phyloP scores from a whole-genome alignment of 2,113 vertebrate genomes.

The Semnornis frantzii region DNA sequence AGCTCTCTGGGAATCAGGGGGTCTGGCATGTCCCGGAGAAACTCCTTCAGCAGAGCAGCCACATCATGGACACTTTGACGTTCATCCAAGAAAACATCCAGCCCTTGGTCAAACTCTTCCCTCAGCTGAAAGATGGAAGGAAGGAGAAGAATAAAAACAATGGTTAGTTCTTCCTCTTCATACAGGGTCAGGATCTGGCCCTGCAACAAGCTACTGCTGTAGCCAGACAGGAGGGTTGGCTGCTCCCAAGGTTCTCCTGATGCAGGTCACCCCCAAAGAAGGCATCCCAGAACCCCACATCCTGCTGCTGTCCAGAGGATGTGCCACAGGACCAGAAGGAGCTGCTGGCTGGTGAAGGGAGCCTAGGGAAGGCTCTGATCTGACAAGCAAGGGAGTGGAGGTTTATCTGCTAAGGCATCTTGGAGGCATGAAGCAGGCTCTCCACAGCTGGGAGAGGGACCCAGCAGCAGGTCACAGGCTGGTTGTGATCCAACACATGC shows the following conservation, averaged over 20 bases:
- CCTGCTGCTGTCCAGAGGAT: background rate
- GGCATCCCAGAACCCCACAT: background rate
- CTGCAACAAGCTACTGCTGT: background rate
- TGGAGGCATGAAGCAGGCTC: background rate
- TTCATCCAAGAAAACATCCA: slow-evolving; percentile 83
- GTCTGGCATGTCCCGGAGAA: slow-evolving; percentile 88
- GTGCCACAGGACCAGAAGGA: background rate
- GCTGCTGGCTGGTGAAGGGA: background rate
- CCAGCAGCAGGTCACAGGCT: background rate
- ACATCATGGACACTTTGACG: slow-evolving; percentile 90
- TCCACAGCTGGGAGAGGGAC: background rate
- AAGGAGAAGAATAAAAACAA: background rate
- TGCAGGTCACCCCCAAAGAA: background rate
- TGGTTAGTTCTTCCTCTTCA: background rate
- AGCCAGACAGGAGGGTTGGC: background rate
- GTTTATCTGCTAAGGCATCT: background rate
- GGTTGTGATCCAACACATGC: background rate
- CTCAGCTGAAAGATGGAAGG: slow-evolving; percentile 67
- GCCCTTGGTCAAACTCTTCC: slow-evolving; percentile 76
- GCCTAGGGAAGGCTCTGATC: background rate
- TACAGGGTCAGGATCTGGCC: background rate
- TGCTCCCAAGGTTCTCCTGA: background rate
- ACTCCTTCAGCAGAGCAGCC: slow-evolving; percentile 90
- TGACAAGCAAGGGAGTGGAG: background rate
- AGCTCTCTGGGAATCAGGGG: slow-evolving; percentile 88